phyloP scores from a whole-genome alignment of 1,140 invertebrate genomes.

The Hyles euphorbiae region DNA sequence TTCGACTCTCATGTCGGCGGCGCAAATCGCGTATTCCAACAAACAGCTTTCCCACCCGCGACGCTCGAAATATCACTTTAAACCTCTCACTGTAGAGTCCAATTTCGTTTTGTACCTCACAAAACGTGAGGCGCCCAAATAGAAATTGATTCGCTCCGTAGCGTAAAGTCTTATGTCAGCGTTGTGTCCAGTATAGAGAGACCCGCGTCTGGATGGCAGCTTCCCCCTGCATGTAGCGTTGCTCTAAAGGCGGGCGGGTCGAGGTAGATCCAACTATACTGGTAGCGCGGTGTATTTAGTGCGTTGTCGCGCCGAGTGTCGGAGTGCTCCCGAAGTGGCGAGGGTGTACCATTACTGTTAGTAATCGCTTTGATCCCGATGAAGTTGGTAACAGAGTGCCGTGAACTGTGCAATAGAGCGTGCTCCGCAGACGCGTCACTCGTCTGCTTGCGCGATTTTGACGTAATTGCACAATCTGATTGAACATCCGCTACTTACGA shows the following conservation, averaged over 20 bases:
- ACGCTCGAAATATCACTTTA: slow-evolving; percentile 37
- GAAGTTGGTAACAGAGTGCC: slow-evolving; percentile 55
- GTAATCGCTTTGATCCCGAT: slow-evolving; percentile 65
- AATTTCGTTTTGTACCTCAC: slow-evolving; percentile 18
- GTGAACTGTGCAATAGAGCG: slow-evolving; percentile 7
- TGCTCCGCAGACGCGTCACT: slow-evolving; percentile 13
- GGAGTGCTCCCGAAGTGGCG: slow-evolving; percentile 40
- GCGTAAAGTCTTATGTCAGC: slow-evolving; percentile 46
- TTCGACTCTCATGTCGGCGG: slow-evolving; percentile 42
- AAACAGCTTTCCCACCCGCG: slow-evolving; percentile 39
- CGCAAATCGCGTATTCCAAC: slow-evolving; percentile 63
- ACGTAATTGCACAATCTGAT: too few species aligned
- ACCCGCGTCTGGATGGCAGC: slow-evolving; percentile 24
- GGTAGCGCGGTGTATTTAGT: slow-evolving; percentile 24
- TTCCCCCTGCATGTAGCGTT: slow-evolving; percentile 21
- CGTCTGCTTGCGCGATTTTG: background rate
- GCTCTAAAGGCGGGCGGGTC: slow-evolving; percentile 14
- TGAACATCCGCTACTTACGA: too few species aligned
- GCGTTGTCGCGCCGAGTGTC: slow-evolving; percentile 34
- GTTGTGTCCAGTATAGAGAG: slow-evolving; percentile 21
- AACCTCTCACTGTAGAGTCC: slow-evolving; percentile 27
- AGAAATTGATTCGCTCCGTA: slow-evolving; percentile 61
- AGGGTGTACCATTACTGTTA: slow-evolving; percentile 55
- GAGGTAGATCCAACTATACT: slow-evolving; percentile 24
- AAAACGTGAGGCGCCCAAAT: slow-evolving; percentile 32